A percentile compares a stretch with the other conserved stretches of the same genome.
Conservation (phyloP, 2,888 invertebrate genomes). For the Carterocephalus palaemon region DNA sequence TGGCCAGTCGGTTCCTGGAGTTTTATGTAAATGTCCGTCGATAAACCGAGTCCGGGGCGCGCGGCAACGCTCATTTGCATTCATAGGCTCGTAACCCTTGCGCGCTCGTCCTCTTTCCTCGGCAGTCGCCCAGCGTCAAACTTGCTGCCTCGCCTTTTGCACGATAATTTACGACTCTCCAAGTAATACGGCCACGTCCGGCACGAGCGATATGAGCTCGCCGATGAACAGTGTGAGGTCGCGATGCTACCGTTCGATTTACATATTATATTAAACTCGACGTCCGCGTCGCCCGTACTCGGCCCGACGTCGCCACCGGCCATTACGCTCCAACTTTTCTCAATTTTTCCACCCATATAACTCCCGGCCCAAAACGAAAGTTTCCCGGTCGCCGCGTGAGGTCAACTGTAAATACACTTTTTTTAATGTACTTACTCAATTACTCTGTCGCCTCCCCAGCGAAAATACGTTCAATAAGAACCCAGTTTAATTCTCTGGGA, state of each 20-base stretch:
- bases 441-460: conserved; percentile 56
- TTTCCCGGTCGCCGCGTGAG: conserved; percentile 70
- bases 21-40: conserved; percentile 73
- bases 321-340: conserved; percentile 77
- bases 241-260: conserved; percentile 71
- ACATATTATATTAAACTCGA: conserved; percentile 78
- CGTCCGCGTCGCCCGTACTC: conserved; percentile 57
- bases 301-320: conserved; percentile 68
- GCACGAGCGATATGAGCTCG: conserved; percentile 66
- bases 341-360: conserved; percentile 78
- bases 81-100: conserved; percentile 78
- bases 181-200: conserved; percentile 73
- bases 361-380: conserved; percentile 66
- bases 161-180: conserved; percentile 75
- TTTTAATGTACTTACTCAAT: conserved; percentile 76
- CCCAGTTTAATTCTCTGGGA: conserved; percentile 31
- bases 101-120: conserved; percentile 61
- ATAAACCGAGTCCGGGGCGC: conserved; percentile 67
- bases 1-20: conserved; percentile 57
- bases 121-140: conserved; percentile 61
- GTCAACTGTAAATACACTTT: conserved; percentile 77
- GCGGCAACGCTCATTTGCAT: conserved; percentile 74
- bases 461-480: conserved; percentile 60
- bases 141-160: conserved; percentile 67
- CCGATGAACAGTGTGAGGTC: conserved; percentile 65